Conservation (phyloP, 2,888 invertebrate genomes). For the Pseudococcus jackbeardsleyi region DNA sequence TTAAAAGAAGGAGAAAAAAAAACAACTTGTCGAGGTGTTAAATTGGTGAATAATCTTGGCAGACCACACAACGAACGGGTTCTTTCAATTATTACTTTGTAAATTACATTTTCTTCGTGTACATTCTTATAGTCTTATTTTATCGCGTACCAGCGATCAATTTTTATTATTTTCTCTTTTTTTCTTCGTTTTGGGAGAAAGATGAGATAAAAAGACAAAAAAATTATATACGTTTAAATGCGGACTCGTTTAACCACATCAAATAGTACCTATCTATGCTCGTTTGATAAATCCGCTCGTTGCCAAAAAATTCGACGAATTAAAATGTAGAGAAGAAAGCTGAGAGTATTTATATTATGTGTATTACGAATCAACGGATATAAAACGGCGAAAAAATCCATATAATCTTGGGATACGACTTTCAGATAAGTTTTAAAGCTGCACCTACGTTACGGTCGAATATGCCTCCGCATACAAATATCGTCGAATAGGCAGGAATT, state of each 20-base stretch:
- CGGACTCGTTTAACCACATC: not conserved
- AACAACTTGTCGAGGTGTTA: slow-evolving; percentile 51
- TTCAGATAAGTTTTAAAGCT: not conserved
- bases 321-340: not conserved
- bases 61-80: slow-evolving; percentile 60
- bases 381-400: not conserved
- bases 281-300: slow-evolving; percentile 2
- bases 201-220: slow-evolving; percentile 5
- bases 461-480: not conserved
- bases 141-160: slow-evolving; percentile 13
- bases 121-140: not conserved
- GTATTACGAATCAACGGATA: not conserved
- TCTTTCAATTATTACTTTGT: slow-evolving; percentile 57
- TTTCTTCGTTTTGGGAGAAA: slow-evolving; percentile 30
- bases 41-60: slow-evolving; percentile 53
- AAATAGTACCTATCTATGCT: not conserved
- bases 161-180: slow-evolving; percentile 29
- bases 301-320: slow-evolving; percentile 8
- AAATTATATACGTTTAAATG: not conserved
- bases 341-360: not conserved
- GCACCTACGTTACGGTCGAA: not conserved
- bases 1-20: slow-evolving; percentile 4
- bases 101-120: slow-evolving; percentile 40
- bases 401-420: not conserved
- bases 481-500: not conserved